Base-by-base conservation (phyloP, 2,888 invertebrate species). In the Branchipolynoe longqiensis region DNA sequence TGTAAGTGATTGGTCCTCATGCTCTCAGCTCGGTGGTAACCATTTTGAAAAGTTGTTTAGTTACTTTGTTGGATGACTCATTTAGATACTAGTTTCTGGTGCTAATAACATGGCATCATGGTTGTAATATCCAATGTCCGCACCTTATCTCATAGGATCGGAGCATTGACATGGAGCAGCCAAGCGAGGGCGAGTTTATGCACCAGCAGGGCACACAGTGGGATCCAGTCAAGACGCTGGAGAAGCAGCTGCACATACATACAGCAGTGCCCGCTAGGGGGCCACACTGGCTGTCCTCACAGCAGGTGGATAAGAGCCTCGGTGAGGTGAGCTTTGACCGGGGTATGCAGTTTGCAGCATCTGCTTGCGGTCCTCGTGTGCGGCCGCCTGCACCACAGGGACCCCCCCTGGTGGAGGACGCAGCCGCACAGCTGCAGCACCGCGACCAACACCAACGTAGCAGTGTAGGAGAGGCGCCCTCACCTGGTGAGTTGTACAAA, bases 171-270 rank as follows among this genome's bases (percentile, higher is more conserved):
- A 48, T 48, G 28, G 69, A 69, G 78, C n/a, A n/a, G n/a, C 82
- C 54, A 1, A 83, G 83, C 64, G 83, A 83, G 33, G 83, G 83
- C n/a, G 83, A 83, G 58, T 38, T 83, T 40, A 3, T 83, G 1
- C 64, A 62, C 62, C 38, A 25, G 38, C 6, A 28, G 28, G n/a
- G 64, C 14, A 62, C 64, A 14, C 83, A 83, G 64, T 3, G 64
- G 28, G n/a, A 82, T 25, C 82, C 82, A 12, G 33, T 82, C 36
- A 82, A 25, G 58, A 25, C n/a, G 22, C 36, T 82, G 41, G 82
- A 82, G 36, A 14, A 82, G n/a, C 82, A 82, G 56, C 82, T 82
- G 31, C 36, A n/a, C n/a, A n/a, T n/a, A n/a, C n/a, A n/a, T n/a
- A n/a, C n/a, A n/a, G n/a, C n/a, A n/a, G n/a, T 12, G 48, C 48